phyloP scores from a whole-genome alignment of 92 coral and sea anemone genomes.

The Parazoanthus darwini region DNA sequence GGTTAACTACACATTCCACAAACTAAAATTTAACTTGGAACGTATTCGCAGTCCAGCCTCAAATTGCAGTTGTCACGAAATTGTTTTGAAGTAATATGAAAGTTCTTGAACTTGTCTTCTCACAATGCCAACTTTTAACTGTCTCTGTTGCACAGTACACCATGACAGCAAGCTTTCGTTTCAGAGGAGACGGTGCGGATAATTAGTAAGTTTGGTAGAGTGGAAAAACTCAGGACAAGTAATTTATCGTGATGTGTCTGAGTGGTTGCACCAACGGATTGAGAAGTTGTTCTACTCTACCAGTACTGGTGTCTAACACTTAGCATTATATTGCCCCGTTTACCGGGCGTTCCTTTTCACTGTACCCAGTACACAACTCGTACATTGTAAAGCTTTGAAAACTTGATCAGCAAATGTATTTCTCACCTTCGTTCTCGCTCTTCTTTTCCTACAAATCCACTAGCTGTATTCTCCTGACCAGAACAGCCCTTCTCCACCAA shows the following conservation, averaged over 20 bases:
- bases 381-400: background rate
- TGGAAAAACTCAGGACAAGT: background rate
- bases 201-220: constrained; percentile 11
- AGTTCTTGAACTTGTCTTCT: background rate
- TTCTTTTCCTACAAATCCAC: constrained; percentile 16
- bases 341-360: background rate
- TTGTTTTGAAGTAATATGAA: background rate
- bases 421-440: constrained; percentile 30
- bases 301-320: background rate
- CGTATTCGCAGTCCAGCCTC: background rate
- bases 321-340: background rate
- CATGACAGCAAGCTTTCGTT: background rate
- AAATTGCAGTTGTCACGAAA: background rate
- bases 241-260: background rate
- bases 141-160: background rate
- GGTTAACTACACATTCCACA: background rate
- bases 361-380: background rate
- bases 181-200: background rate
- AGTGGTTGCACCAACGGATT: background rate
- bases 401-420: background rate
- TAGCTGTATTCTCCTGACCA: constrained; percentile 8
- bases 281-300: background rate
- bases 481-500: constrained; percentile 14
- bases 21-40: background rate
- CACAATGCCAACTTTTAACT: background rate